Base-by-base conservation (phyloP, 2,888 invertebrate genomes). In the Bibio marci region DNA sequence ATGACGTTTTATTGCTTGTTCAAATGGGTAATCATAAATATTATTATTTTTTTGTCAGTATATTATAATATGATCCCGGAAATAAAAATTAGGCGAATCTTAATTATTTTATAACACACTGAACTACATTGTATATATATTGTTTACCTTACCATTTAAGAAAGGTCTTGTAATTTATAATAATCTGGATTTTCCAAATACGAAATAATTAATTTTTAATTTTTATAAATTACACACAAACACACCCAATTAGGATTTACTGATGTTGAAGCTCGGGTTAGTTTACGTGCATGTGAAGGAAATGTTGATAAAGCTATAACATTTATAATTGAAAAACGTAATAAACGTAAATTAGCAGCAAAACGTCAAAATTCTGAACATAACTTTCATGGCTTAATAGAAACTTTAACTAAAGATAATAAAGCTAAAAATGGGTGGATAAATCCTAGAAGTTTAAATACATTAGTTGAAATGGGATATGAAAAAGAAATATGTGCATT, bases 381-480 rank as follows among this genome's bases (percentile, higher is more conserved):
- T 30, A 55, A 60, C 38, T 14, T 11, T 14, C 3, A 17, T 43
- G 65, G 4, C 50, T 56, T 47, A 56, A n/a, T n/a, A n/a, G n/a
- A n/a, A n/a, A n/a, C n/a, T n/a, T 42, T 1, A 46, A 47, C 4
- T 39, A 26, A 8, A 30, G 18, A 6, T 5, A 25, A 26, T n/a
- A 26, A 32, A 15, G 4, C 44, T 15, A 13, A 31, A 13, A 43
- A 47, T 2, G 44, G 46, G 3, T 59, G 59, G 59, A 55, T 59
- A 0, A 59, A 61, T 52, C 61, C 62, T 1, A 51, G 58, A 15
- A 59, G 55, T 42, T 52, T 60, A 1, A 52, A 53, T 37, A 69
- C 68, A 30, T 56, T 80, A 12, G 61, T 65, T 25, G 68, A 66
- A 30, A 82, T 85, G 81, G 85, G 85, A 0, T 85, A 69, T 58